Evolutionary conservation across 2,113 vertebrate species (phyloP).

Genomic region (Austrofundulus limnaeus): DNA sequence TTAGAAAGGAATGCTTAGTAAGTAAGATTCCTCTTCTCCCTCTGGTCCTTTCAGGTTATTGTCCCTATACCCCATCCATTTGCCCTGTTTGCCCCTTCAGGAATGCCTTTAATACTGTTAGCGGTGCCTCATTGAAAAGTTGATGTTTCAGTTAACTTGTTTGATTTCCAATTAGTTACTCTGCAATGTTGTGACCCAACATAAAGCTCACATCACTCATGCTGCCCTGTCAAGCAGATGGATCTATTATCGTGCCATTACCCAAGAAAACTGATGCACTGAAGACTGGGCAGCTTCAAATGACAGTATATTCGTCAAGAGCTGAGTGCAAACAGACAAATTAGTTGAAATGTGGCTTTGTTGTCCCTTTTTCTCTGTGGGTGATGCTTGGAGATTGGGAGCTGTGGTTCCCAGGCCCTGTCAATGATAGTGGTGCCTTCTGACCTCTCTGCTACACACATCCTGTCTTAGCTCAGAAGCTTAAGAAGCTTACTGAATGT

Average conservation of each 20-base stretch:
- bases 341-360: conserved; percentile 35
- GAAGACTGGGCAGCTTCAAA: conserved; percentile 15
- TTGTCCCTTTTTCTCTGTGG: conserved; percentile 39
- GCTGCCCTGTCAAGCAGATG: conserved; percentile 44
- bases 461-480: conserved; percentile 69
- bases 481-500: conserved; percentile 47
- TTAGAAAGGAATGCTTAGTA: conserved; percentile 78
- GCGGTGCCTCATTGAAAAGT: conserved; percentile 47
- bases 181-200: conserved; percentile 45
- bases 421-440: conserved; percentile 79
- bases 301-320: conserved; percentile 6
- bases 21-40: conserved; percentile 71
- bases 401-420: conserved; percentile 75
- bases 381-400: conserved; percentile 41
- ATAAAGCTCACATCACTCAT: conserved; percentile 39
- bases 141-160: conserved; percentile 62
- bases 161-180: conserved; percentile 66
- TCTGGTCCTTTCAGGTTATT: conserved; percentile 69
- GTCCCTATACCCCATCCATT: conserved; percentile 68
- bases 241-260: conserved; percentile 45
- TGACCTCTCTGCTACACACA: conserved; percentile 71
- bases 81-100: conserved; percentile 60
- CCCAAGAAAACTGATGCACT: conserved; percentile 8
- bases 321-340: conserved; percentile 26
- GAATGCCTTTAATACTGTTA: conserved; percentile 70